phyloP scores from a whole-genome alignment of 2,888 invertebrate genomes.

The Athalia circularis region DNA sequence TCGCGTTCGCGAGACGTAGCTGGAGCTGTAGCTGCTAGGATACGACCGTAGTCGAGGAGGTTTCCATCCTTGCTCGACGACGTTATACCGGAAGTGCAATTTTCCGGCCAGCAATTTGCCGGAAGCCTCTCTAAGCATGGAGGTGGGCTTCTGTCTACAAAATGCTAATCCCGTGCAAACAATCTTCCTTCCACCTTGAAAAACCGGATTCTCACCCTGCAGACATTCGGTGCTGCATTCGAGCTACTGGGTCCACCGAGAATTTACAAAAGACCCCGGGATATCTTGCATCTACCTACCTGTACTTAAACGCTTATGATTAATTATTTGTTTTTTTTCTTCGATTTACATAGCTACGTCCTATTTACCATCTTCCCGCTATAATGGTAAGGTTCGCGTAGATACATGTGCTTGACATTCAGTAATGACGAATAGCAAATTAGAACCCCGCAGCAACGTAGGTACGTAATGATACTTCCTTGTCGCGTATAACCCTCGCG shows the following conservation, averaged over 20 bases:
- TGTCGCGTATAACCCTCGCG: background rate
- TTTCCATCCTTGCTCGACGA: constrained; percentile 28
- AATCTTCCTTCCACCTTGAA: constrained; percentile 29
- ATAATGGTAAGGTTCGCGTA: too few species aligned
- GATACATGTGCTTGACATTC: constrained; percentile 52
- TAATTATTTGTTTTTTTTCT: constrained; percentile 7
- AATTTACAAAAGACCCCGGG: constrained; percentile 28
- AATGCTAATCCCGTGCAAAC: constrained; percentile 51
- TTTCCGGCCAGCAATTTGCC: constrained; percentile 59
- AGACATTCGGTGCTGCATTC: background rate
- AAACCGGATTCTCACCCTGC: constrained; percentile 8
- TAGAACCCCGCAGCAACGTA: constrained; percentile 43
- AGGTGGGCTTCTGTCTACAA: constrained; percentile 60
- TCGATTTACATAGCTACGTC: background rate
- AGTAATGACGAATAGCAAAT: constrained; percentile 55
- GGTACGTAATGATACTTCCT: background rate
- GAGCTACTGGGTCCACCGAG: background rate
- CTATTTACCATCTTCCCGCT: background rate
- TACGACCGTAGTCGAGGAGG: constrained; percentile 23
- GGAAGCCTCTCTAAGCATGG: constrained; percentile 58
- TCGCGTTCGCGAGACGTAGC: constrained; percentile 44
- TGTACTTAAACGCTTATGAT: background rate
- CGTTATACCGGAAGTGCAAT: constrained; percentile 60
- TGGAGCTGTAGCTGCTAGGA: background rate
- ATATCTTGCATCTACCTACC: constrained; percentile 20